These are phyloP conservation scores for Buteo buteo DNA, from an alignment of 2,113 vertebrate genomes.

Conservation along the genomic window DNA sequence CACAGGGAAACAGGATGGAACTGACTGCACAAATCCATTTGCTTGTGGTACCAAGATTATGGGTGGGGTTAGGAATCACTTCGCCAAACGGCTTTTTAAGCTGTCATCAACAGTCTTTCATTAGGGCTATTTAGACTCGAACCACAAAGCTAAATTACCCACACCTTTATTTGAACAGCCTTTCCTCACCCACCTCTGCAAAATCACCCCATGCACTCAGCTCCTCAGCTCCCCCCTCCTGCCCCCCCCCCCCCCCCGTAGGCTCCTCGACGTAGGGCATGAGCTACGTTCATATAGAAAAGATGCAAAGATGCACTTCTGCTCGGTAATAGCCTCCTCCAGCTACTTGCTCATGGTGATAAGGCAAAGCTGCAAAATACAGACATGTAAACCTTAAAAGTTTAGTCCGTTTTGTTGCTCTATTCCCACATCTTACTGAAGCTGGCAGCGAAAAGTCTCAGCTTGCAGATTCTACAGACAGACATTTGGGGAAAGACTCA, in stretches of 20 bases:
- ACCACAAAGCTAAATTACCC: slow-evolving; percentile 3
- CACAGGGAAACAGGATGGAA: neutral
- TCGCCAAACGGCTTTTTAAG: neutral
- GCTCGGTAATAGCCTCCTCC: neutral
- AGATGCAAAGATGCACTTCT: neutral
- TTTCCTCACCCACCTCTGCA: slow-evolving; percentile 40
- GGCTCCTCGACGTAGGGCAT: accelerated
- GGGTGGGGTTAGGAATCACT: neutral
- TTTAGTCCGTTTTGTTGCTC: neutral
- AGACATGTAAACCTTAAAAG: neutral
- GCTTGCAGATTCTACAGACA: neutral
- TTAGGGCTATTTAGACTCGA: neutral
- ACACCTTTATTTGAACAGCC: slow-evolving; percentile 42
- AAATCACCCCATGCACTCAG: neutral
- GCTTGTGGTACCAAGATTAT: neutral
- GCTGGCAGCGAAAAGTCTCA: neutral
- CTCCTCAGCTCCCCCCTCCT: neutral
- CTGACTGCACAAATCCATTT: neutral
- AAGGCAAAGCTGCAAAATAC: neutral
- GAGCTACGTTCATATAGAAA: accelerated
- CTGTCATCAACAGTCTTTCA: neutral
- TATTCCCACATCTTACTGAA: neutral
- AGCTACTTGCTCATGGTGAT: neutral
- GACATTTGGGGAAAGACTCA: neutral
- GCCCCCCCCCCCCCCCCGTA: accelerated